Base-by-base conservation (phyloP, 2,888 invertebrate genomes). In the Emmelina monodactyla region DNA sequence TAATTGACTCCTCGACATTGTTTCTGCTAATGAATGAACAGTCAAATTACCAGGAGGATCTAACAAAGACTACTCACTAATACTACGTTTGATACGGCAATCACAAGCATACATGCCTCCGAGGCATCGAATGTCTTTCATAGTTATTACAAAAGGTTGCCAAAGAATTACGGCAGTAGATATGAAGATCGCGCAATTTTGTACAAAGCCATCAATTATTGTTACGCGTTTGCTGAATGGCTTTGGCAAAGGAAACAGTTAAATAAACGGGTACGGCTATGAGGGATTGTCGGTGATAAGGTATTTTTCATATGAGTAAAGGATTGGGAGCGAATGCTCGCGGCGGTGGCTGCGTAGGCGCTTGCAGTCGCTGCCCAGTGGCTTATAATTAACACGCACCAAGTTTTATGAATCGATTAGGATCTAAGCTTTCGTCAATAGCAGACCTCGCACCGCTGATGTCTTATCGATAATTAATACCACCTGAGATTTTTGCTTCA, bases 391-490 rank as follows among this genome's bases (percentile, higher is more conserved):
- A 79, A 79, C 79, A 78, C 79, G 66, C 69, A 67, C 67, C 70
- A 64, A 73, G 70, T 75, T 70, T 78, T 78, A 76, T 78, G 72
- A 78, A 75, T 70, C 72, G 79, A 79, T 79, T 79, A 75, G 63
- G 60, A 79, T 79, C 79, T 78, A 76, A 78, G 78, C 79, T 79
- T 79, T 79, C 75, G 70, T 79, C 79, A 76, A 78, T 79, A 68
- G 66, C 68, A 66, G 72, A 70, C 70, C 70, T 72, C 71, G 64
- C 68, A 67, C 60, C 54, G 59, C 56, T 47, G 72, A 76, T 76
- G 53, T 49, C 62, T 71, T 78, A 76, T 76, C 75, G 57, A 58
- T 78, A 76, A 79, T 76, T 70, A 68, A 79, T 78, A 60, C 65
- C 71, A 62, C 73, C 75, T 69, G 73, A 75, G 76, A 72, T 75